phyloP scores from a whole-genome alignment of 2,797 vertebrate genomes.

The Scyliorhinus canicula region DNA sequence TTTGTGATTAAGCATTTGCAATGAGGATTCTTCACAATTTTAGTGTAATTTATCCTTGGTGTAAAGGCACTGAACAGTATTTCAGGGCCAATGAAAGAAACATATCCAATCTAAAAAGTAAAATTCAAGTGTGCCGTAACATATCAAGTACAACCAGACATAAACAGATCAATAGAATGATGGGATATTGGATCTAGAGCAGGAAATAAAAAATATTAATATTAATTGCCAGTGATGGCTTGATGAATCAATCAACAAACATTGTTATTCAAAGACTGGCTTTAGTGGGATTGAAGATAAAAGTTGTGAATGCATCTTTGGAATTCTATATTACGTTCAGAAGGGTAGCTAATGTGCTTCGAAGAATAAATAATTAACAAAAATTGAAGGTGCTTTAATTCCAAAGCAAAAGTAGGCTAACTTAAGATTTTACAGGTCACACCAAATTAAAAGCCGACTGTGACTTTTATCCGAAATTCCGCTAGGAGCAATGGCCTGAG shows the following conservation, averaged over 20 bases:
- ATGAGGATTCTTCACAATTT: not conserved
- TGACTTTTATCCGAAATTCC: not conserved
- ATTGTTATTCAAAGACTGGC: not conserved
- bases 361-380: not conserved
- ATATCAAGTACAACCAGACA: not conserved
- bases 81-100: not conserved
- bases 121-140: not conserved
- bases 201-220: not conserved
- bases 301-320: not conserved
- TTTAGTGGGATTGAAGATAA: not conserved
- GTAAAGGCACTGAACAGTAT: not conserved
- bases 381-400: not conserved
- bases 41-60: not conserved
- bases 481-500: not conserved
- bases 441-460: no score
- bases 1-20: not conserved
- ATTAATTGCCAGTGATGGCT: not conserved
- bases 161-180: constrained; percentile 10
- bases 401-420: not conserved
- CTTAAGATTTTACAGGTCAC: not conserved
- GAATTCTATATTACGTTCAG: not conserved
- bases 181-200: not conserved
- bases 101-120: not conserved
- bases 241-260: not conserved
- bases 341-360: not conserved